Percentiles rank a stretch among this genome's conserved stretches.
phyloP scores from a whole-genome alignment of 2,888 invertebrate genomes.

The Toxonevra muliebris region DNA sequence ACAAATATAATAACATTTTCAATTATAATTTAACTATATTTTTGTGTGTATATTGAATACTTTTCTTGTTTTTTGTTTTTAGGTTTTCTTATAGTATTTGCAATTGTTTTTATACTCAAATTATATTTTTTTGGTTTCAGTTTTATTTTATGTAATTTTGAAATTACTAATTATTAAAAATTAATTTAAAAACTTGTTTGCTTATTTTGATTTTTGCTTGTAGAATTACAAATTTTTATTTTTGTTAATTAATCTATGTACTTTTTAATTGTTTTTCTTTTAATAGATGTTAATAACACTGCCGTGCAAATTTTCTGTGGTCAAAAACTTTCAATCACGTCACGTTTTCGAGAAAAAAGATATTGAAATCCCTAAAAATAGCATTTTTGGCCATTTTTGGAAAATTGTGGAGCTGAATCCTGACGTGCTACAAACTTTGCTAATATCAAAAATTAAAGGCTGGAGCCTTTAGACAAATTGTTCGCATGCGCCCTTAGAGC shows the following conservation, averaged over 20 bases:
- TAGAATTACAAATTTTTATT: constrained; percentile 14
- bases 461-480: no score
- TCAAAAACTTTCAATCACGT: no score
- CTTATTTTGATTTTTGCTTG: constrained; percentile 22
- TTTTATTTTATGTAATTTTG: constrained; percentile 24
- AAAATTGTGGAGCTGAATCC: no score
- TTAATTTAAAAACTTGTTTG: constrained; percentile 3
- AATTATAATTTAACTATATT: constrained; percentile 38
- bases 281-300: no score
- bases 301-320: no score
- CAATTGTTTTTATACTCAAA: constrained; percentile 37
- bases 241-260: constrained; percentile 11
- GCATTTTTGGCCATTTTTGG: no score
- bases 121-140: constrained; percentile 24
- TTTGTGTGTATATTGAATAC: constrained; percentile 40
- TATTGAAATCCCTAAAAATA: no score
- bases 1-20: constrained; percentile 16
- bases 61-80: constrained; percentile 32
- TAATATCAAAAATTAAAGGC: no score
- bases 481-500: no score
- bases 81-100: constrained; percentile 16
- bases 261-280: constrained; percentile 26
- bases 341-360: no score
- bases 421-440: no score
- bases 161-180: neutral